phyloP scores from a whole-genome alignment of 2,113 vertebrate species.

The Rousettus leschenaultii region DNA sequence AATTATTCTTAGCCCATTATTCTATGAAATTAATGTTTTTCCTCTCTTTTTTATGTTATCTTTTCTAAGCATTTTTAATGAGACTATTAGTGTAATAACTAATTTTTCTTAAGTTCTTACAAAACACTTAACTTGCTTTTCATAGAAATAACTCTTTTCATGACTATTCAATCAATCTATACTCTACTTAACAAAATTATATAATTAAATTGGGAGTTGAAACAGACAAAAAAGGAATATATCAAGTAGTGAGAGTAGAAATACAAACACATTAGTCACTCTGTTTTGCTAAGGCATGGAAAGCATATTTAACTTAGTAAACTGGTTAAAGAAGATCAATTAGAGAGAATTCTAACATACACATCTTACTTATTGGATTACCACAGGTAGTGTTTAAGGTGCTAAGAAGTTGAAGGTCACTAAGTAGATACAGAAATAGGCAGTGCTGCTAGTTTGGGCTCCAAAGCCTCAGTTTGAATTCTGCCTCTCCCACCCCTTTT shows the following conservation, averaged over 20 bases:
- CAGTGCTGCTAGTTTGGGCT: background rate
- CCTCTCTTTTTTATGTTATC: background rate
- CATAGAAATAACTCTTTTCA: background rate
- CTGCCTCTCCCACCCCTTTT: background rate
- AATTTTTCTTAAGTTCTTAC: background rate
- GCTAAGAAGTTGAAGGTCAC: background rate
- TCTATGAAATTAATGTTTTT: background rate
- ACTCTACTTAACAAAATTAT: background rate
- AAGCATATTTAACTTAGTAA: background rate
- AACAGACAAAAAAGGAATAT: background rate
- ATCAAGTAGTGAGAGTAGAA: background rate
- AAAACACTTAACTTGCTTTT: background rate
- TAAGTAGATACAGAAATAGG: background rate
- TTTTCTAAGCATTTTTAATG: constrained; percentile 1
- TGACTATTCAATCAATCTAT: background rate
- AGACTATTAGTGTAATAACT: background rate
- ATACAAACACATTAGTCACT: background rate
- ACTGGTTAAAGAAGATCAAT: background rate
- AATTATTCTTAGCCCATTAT: background rate
- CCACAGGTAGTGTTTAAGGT: background rate
- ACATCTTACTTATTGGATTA: background rate
- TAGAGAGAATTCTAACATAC: background rate
- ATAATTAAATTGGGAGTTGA: background rate
- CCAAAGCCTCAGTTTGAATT: background rate
- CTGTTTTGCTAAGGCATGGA: background rate